Conservation (phyloP, 2,888 invertebrate genomes). For the Dasysyrphus tricinctus region DNA sequence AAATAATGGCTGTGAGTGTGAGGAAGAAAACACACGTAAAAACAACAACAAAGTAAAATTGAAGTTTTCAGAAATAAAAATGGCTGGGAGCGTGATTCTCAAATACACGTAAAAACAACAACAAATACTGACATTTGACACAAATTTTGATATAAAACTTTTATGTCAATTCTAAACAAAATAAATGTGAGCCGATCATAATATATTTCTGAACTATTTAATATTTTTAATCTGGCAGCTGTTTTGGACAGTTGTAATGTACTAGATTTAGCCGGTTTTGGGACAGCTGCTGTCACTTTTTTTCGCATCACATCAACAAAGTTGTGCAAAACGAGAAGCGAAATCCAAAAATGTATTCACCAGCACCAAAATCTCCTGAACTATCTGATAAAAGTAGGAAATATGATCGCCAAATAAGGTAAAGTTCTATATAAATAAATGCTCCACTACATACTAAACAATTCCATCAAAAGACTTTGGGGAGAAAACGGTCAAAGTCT, state of each 20-base stretch:
- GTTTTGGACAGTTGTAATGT: not conserved
- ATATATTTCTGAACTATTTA: not conserved
- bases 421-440: slow-evolving; percentile 59
- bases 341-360: slow-evolving; percentile 81
- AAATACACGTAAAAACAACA: too few relatives aligned
- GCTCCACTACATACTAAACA: not conserved
- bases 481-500: slow-evolving; percentile 98
- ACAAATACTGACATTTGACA: too few relatives aligned
- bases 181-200: too few relatives aligned
- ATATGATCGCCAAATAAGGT: slow-evolving; percentile 91
- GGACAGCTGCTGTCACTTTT: slow-evolving; percentile 2
- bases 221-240: slow-evolving; percentile 21
- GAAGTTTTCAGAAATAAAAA: too few relatives aligned
- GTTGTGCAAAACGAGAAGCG: slow-evolving; percentile 3
- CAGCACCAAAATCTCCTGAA: slow-evolving; percentile 86
- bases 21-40: too few relatives aligned
- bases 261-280: slow-evolving; percentile 46
- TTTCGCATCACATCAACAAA: slow-evolving; percentile 42
- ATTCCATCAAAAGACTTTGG: slow-evolving; percentile 89
- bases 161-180: too few relatives aligned
- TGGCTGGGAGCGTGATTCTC: too few relatives aligned
- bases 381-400: slow-evolving; percentile 89
- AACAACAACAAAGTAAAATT: too few relatives aligned
- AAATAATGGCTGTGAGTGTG: too few relatives aligned
- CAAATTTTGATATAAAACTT: too few relatives aligned